Evolutionary conservation across 2,797 vertebrate species (phyloP).

Genomic region (Pangasius sanitwongsei): DNA sequence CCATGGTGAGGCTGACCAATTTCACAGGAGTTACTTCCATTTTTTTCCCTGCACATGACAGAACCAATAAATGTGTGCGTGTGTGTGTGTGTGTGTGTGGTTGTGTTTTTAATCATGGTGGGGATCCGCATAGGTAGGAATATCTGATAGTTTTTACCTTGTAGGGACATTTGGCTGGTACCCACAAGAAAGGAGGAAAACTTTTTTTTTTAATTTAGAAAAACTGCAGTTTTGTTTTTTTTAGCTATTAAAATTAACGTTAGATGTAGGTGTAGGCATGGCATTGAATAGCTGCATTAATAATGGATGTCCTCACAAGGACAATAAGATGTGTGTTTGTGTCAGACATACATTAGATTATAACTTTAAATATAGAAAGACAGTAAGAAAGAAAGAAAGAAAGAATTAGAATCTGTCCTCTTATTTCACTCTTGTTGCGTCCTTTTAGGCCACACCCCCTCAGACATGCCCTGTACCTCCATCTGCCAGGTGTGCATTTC

Average conservation of each 20-base stretch:
- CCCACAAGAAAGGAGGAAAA: background rate
- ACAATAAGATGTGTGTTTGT: background rate
- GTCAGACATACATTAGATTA: background rate
- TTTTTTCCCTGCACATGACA: slow-evolving; percentile 10
- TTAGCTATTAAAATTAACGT: background rate
- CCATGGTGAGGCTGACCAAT: slow-evolving; percentile 46
- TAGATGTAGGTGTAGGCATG: background rate
- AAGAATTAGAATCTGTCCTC: background rate
- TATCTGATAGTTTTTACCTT: background rate
- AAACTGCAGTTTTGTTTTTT: too few relatives aligned
- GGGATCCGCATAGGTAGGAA: background rate
- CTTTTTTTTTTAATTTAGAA: background rate
- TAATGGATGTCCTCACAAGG: background rate
- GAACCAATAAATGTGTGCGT: background rate
- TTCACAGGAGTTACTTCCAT: slow-evolving; percentile 43
- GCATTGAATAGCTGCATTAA: background rate
- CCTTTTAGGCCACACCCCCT: background rate
- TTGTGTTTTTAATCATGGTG: background rate
- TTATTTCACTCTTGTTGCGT: background rate
- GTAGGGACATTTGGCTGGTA: background rate
- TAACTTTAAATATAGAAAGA: background rate
- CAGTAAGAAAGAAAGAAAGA: background rate
- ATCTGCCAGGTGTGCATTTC: slow-evolving; percentile 2
- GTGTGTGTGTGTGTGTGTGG: background rate
- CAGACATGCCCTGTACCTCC: background rate